Conservation (phyloP, 2,888 invertebrate genomes). For the Andrena hattorfiana region DNA sequence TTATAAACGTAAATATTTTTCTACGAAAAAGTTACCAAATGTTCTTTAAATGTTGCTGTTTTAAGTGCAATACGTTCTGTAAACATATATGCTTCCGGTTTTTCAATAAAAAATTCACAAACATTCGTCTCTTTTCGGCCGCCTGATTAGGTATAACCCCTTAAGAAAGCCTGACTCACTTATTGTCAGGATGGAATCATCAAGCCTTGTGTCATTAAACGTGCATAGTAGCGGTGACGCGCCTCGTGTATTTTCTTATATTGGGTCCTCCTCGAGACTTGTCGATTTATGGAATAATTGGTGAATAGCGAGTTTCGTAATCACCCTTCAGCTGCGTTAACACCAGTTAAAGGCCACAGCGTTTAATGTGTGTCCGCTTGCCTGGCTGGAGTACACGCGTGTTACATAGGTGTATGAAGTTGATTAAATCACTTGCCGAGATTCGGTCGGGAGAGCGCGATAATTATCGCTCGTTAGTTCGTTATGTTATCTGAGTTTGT, state of each 20-base stretch:
- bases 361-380: conserved; percentile 41
- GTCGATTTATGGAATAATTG: conserved; percentile 26
- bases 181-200: too few species aligned
- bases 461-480: conserved; percentile 80
- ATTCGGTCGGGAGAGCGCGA: conserved; percentile 73
- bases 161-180: too few species aligned
- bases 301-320: conserved; percentile 44
- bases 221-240: too few species aligned
- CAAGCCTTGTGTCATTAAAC: neutral
- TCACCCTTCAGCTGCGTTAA: conserved; percentile 50
- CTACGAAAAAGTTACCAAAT: too few species aligned
- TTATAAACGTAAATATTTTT: too few species aligned
- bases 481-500: conserved; percentile 78
- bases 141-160: too few species aligned
- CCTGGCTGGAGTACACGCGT: conserved; percentile 21
- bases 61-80: too few species aligned
- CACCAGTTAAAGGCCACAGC: conserved; percentile 44
- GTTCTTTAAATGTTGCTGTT: too few species aligned
- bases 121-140: too few species aligned
- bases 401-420: conserved; percentile 54
- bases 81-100: too few species aligned
- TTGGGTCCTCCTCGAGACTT: neutral
- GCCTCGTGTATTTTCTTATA: neutral
- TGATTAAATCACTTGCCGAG: conserved; percentile 78
- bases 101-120: too few species aligned